Conservation (phyloP, 1,140 invertebrate genomes). For the Oedothorax gibbosus region DNA sequence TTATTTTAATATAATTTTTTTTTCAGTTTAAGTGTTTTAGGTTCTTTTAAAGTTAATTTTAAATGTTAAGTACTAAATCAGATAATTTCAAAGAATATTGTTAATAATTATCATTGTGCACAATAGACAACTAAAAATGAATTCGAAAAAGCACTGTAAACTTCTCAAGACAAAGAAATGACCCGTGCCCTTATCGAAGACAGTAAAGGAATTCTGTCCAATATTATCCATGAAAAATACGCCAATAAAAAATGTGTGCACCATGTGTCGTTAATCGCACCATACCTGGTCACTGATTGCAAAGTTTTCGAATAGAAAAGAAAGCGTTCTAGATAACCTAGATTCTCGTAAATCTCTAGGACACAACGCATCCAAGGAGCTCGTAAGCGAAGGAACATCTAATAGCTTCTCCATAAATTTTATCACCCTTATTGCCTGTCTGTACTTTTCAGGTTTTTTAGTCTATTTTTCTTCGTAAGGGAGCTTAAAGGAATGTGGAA, state of each 20-base stretch:
- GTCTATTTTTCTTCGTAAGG: background rate
- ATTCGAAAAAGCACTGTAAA: too few relatives aligned
- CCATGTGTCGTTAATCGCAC: slow-evolving; percentile 54
- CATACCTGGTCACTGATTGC: slow-evolving; percentile 59
- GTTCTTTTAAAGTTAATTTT: too few relatives aligned
- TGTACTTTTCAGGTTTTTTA: background rate
- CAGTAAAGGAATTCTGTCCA: slow-evolving; percentile 17
- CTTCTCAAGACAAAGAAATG: too few relatives aligned
- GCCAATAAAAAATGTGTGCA: slow-evolving; percentile 37
- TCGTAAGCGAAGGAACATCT: slow-evolving; percentile 55
- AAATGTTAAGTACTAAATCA: too few relatives aligned
- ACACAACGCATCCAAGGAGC: slow-evolving; percentile 39
- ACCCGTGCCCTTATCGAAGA: background rate
- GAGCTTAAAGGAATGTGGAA: background rate
- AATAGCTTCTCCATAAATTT: slow-evolving; percentile 60
- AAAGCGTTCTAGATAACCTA: slow-evolving; percentile 52
- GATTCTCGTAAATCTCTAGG: slow-evolving; percentile 56
- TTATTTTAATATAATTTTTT: too few relatives aligned
- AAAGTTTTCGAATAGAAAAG: slow-evolving; percentile 54
- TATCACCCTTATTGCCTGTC: slow-evolving; percentile 59
- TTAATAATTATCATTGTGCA: too few relatives aligned
- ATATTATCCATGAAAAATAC: slow-evolving; percentile 47
- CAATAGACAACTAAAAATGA: too few relatives aligned
- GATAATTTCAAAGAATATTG: too few relatives aligned
- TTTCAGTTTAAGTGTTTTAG: too few relatives aligned